Base-by-base conservation (phyloP, 2,888 invertebrate species). In the Caenorhabditis sp. region DNA sequence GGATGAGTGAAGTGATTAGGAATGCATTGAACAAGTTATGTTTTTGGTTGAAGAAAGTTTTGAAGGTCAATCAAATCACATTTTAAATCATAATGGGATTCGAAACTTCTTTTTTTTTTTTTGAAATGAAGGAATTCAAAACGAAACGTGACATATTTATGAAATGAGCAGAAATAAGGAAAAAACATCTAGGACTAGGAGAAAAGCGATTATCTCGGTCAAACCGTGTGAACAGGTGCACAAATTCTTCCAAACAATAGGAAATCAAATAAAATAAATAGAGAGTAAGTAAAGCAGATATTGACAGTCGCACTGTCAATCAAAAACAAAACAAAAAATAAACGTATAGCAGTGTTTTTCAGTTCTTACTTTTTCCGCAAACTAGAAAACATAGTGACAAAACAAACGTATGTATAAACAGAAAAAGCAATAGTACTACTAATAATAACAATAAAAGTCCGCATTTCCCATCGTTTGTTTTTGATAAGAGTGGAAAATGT, bases 201-300 rank as follows among this genome's bases (percentile, higher is more conserved):
- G 31, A 31, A 31, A 31, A 31, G 31, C 43, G 43, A 43, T 43
- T 43, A 43, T 43, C 31, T 31, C 43, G 43, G 43, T 43, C 43
- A 43, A 43, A 43, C 43, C 43, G 43, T 43, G 43, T 43, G 43
- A 43, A 43, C 43, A 43, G 43, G 43, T 43, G 43, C 43, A 43
- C 17, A 43, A 43, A 43, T 43, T 43, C 43, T 17, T 10, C 14
- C 12, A 43, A 43, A 43, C 43, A 43, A 43, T 43, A 43, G 43
- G 17, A 14, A 8, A 8, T 8, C 17, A 17, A 14, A 43, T 3
- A 10, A 43, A 43, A 43, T 43, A 43, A 14, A 43, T 5, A 43
- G 14, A 43, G 43, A 43, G 17, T 10, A 3, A 14, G 12, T 17
- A 17, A 43, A 12, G 14, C 12, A 3, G 43, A 43, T 43, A 43